These are phyloP conservation scores for Eristalinus aeneus DNA, from an alignment of 2,888 invertebrate species.

Conservation along the genomic window DNA sequence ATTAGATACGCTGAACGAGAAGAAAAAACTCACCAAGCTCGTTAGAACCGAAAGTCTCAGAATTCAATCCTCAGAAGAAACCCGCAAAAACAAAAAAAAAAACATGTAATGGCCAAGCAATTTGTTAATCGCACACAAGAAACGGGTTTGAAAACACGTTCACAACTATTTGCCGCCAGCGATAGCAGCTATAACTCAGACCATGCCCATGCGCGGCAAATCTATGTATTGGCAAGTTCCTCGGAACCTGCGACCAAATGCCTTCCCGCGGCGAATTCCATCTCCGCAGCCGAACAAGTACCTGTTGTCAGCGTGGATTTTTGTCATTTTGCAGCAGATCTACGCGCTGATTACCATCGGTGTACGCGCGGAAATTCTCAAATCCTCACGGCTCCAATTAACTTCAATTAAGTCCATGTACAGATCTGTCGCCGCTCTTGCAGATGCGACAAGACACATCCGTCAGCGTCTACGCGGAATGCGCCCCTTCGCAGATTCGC, in stretches of 20 bases:
- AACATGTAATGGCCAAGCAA: neutral
- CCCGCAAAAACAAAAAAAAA: neutral
- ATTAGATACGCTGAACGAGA: neutral
- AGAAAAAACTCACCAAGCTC: neutral
- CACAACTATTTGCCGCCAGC: neutral
- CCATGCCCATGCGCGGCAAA: neutral
- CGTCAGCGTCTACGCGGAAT: neutral
- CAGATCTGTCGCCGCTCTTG: neutral
- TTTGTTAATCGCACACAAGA: neutral
- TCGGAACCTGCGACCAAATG: neutral
- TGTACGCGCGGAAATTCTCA: neutral
- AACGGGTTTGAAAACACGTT: neutral
- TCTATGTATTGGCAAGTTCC: neutral
- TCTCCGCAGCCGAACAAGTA: neutral
- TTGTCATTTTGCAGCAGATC: neutral
- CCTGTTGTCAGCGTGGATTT: neutral
- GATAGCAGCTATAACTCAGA: neutral
- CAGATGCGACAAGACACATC: neutral
- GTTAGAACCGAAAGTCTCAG: neutral
- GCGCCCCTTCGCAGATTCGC: neutral
- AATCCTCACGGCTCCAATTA: constrained; percentile 4
- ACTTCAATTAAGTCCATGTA: constrained; percentile 10
- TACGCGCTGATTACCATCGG: neutral
- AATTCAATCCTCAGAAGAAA: neutral
- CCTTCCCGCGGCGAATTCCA: neutral